phyloP scores from a whole-genome alignment of 2,888 invertebrate genomes.

The Eupithecia centaureata region DNA sequence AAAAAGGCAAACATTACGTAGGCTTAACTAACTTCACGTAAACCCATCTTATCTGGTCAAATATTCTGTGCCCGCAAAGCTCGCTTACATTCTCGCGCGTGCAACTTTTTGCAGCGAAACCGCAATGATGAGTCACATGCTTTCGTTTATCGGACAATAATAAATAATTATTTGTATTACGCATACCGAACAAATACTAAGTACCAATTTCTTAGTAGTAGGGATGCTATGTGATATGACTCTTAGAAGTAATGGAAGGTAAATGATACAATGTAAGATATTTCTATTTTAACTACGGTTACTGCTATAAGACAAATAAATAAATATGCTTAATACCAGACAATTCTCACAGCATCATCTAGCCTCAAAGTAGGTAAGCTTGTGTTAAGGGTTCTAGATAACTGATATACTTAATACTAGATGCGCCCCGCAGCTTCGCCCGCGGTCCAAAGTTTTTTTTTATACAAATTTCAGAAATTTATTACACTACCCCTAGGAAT shows the following conservation, averaged over 20 bases:
- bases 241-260: not conserved
- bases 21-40: not conserved
- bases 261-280: not conserved
- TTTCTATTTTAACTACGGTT: too few relatives aligned
- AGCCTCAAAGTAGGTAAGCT: too few relatives aligned
- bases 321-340: too few relatives aligned
- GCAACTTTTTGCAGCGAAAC: constrained; percentile 59
- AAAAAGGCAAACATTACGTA: not conserved
- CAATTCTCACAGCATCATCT: too few relatives aligned
- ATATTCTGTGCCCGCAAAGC: constrained; percentile 25
- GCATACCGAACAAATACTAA: constrained; percentile 7
- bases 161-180: constrained; percentile 16
- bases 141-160: constrained; percentile 44
- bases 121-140: constrained; percentile 63
- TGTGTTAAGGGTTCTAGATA: too few relatives aligned
- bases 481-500: too few relatives aligned
- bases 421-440: too few relatives aligned
- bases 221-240: not conserved
- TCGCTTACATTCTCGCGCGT: constrained; percentile 62
- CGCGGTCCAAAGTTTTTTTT: too few relatives aligned
- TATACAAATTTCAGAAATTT: too few relatives aligned
- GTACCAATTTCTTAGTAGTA: not conserved
- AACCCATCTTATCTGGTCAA: not conserved
- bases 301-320: too few relatives aligned
- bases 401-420: too few relatives aligned